These are phyloP conservation scores for Rhynchophorus ferrugineus DNA, from an alignment of 1,140 invertebrate species.

Conservation along the genomic window DNA sequence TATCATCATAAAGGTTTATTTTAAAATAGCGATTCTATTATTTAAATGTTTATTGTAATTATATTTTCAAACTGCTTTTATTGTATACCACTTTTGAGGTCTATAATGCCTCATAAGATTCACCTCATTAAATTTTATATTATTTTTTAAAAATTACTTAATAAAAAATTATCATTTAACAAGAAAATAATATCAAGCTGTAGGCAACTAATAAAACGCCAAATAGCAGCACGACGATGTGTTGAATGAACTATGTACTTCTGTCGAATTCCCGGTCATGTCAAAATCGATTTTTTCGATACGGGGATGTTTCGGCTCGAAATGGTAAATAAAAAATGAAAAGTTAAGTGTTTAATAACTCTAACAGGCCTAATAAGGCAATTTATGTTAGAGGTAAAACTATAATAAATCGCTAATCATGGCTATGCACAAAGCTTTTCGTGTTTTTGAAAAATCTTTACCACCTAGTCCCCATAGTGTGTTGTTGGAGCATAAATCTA, in stretches of 20 bases:
- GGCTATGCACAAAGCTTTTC: conserved; percentile 90
- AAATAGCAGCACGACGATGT: too few relatives aligned
- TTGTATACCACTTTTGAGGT: too few relatives aligned
- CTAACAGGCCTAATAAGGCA: background rate
- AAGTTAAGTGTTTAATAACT: background rate
- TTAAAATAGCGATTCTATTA: too few relatives aligned
- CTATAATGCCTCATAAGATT: too few relatives aligned
- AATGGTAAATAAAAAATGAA: conserved; percentile 5
- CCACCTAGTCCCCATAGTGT: conserved; percentile 83
- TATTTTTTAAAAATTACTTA: background rate
- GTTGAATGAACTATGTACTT: too few relatives aligned
- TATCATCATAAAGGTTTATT: too few relatives aligned
- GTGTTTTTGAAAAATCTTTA: conserved; percentile 79
- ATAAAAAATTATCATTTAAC: background rate
- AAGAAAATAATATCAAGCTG: background rate
- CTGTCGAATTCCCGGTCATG: conserved; percentile 2
- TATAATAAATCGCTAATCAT: conserved; percentile 43
- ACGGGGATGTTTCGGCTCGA: conserved; percentile 3
- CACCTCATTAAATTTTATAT: background rate
- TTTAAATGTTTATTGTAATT: too few relatives aligned
- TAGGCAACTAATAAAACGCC: background rate
- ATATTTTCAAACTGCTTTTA: too few relatives aligned
- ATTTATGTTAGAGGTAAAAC: background rate
- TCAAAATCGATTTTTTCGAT: conserved; percentile 9
- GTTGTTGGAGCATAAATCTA: conserved; percentile 78